phyloP scores from a whole-genome alignment of 1,140 invertebrate genomes.

The Meloidogyne hapla region DNA sequence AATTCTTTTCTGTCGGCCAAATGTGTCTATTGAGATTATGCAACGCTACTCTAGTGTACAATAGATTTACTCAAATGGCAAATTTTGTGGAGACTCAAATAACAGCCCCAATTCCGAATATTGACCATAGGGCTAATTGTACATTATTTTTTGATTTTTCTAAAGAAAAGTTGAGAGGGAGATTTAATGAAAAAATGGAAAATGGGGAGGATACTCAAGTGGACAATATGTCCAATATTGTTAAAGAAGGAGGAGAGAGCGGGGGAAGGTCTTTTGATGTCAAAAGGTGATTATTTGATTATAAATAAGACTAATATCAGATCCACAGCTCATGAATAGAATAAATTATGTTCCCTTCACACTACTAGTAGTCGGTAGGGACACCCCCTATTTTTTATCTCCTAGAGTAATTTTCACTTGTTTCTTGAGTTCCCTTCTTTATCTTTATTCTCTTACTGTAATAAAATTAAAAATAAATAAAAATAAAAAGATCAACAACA shows the following conservation, averaged over 20 bases:
- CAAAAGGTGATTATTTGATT: neutral
- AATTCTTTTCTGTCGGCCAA: neutral
- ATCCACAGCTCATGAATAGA: too few relatives aligned
- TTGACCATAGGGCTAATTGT: slow-evolving; percentile 39
- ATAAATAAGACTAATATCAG: too few relatives aligned
- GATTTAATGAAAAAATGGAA: neutral
- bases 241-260: neutral
- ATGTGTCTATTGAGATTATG: slow-evolving; percentile 34
- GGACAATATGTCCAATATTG: neutral
- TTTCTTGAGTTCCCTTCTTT: too few relatives aligned
- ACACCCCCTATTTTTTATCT: too few relatives aligned
- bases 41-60: slow-evolving; percentile 35
- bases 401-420: too few relatives aligned
- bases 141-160: slow-evolving; percentile 21
- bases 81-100: slow-evolving; percentile 37
- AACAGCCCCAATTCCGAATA: slow-evolving; percentile 27
- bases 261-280: neutral
- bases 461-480: too few relatives aligned
- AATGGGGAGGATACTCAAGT: neutral
- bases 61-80: slow-evolving; percentile 10
- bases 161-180: neutral
- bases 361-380: too few relatives aligned
- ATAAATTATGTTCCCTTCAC: too few relatives aligned
- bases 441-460: too few relatives aligned
- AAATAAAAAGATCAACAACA: neutral